Percentiles rank a stretch among this genome's conserved stretches.
Conservation (phyloP, 2,797 vertebrate genomes). For the Alosa sapidissima region DNA sequence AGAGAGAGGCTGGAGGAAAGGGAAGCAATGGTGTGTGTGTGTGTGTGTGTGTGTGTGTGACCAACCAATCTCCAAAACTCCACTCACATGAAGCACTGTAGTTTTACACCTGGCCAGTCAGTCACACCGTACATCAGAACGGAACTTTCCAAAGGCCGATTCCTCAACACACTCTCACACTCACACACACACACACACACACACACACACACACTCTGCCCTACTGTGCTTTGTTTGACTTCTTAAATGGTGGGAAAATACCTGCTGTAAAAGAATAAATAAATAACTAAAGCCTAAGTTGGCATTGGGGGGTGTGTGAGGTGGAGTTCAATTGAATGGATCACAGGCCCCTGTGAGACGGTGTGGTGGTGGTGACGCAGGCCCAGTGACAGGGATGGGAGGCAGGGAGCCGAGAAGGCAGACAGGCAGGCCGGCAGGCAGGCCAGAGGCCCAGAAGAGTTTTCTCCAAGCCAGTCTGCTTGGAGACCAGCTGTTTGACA, state of each 20-base stretch:
- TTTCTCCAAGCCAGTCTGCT: slow-evolving; percentile 41
- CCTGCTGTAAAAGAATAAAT: background rate
- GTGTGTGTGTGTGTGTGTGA: background rate
- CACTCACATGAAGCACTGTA: background rate
- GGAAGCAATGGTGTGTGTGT: background rate
- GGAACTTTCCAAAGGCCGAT: background rate
- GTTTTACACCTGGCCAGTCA: background rate
- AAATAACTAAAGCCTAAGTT: background rate
- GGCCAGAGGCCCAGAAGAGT: background rate
- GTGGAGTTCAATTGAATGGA: background rate
- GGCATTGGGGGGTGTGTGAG: background rate
- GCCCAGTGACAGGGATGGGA: slow-evolving; percentile 6
- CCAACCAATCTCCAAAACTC: background rate
- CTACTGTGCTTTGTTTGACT: background rate
- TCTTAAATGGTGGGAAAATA: slow-evolving; percentile 2
- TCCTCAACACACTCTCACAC: background rate
- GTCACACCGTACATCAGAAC: background rate
- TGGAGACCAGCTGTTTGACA: slow-evolving; percentile 66
- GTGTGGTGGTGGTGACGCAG: slow-evolving; percentile 19
- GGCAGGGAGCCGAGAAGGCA: background rate
- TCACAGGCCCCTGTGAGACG: background rate
- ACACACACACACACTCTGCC: background rate
- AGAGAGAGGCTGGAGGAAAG: background rate
- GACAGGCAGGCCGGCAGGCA: background rate
- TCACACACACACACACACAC: no score